These are phyloP conservation scores for Styela clava DNA, from an alignment of 23 tunicate genomes.

Conservation along the genomic window DNA sequence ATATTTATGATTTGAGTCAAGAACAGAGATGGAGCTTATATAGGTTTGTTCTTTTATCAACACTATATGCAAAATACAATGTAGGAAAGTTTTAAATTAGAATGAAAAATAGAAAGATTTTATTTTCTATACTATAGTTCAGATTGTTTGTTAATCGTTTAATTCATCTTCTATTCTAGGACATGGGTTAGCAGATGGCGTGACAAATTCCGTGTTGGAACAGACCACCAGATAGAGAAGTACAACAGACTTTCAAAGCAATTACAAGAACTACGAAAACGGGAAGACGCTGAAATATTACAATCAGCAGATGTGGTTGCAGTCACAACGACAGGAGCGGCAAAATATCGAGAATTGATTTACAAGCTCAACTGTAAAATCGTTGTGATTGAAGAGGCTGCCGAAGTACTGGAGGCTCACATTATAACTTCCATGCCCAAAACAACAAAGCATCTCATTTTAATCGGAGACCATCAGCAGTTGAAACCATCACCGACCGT, in stretches of 20 bases:
- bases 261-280: slow-evolving; percentile 31
- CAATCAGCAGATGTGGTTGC: slow-evolving; percentile 70
- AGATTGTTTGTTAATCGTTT: too few relatives aligned
- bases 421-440: slow-evolving; percentile 81
- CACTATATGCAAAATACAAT: background rate
- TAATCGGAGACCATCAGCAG: slow-evolving; percentile 96
- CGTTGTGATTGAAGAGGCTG: slow-evolving; percentile 89
- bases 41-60: slow-evolving; percentile 23
- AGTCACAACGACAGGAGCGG: slow-evolving; percentile 92
- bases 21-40: slow-evolving; percentile 52
- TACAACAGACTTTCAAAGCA: slow-evolving; percentile 56
- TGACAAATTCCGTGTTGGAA: slow-evolving; percentile 9
- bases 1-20: slow-evolving; percentile 14
- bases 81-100: slow-evolving; percentile 1
- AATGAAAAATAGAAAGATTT: too few relatives aligned
- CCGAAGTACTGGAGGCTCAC: slow-evolving; percentile 92
- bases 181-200: slow-evolving; percentile 58
- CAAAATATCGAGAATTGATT: slow-evolving; percentile 67
- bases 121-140: too few relatives aligned
- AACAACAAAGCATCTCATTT: slow-evolving; percentile 75
- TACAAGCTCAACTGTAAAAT: slow-evolving; percentile 40
- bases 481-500: slow-evolving; percentile 84
- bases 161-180: slow-evolving; percentile 26
- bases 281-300: slow-evolving; percentile 41
- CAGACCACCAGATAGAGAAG: slow-evolving; percentile 14